Conservation (phyloP, 2,797 vertebrate genomes). For the Scomberomorus guttatus region DNA sequence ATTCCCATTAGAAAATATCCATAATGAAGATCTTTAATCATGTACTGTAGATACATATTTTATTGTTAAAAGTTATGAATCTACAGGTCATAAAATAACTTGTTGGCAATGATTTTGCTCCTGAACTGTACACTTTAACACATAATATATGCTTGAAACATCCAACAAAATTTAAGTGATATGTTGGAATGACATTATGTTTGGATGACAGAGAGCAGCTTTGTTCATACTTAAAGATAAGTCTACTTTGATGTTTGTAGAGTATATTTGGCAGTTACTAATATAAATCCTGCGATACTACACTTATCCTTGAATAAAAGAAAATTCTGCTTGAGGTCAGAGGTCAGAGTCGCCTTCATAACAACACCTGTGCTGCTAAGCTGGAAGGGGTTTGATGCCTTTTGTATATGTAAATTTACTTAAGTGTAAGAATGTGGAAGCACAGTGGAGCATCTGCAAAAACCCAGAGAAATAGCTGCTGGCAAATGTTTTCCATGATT, state of each 20-base stretch:
- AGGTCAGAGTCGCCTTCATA: constrained; percentile 2
- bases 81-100: no score
- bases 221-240: neutral
- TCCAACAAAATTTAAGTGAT: no score
- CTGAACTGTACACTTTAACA: no score
- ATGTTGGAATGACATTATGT: neutral
- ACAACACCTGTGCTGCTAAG: neutral
- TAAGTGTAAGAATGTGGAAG: constrained; percentile 49
- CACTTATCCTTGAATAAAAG: neutral
- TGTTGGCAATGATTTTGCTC: no score
- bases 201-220: neutral
- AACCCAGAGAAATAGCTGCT: constrained; percentile 40
- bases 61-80: neutral
- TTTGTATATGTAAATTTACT: constrained; percentile 30
- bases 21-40: neutral
- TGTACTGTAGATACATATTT: neutral
- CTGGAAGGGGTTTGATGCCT: neutral
- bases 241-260: neutral
- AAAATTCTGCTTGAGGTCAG: neutral
- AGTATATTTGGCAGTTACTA: neutral
- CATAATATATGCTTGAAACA: no score
- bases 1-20: neutral
- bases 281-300: neutral
- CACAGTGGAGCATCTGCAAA: constrained; percentile 60
- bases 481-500: constrained; percentile 33